Evolutionary conservation across 2,113 vertebrate genomes (phyloP).

Genomic region (Gavia stellata): DNA sequence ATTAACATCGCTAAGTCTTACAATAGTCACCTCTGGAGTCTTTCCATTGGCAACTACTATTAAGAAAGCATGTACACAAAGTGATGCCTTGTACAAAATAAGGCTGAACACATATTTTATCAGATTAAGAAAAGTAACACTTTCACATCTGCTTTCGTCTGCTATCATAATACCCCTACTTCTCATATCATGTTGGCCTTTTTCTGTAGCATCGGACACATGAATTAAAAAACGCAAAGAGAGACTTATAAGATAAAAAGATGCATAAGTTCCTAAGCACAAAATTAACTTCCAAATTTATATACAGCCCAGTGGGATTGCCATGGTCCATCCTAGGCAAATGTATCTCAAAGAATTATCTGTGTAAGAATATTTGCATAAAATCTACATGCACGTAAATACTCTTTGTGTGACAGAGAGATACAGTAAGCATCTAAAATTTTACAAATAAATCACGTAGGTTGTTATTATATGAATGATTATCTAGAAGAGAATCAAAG

Average conservation of each 20-base stretch:
- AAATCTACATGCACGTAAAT: background rate
- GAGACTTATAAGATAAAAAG: background rate
- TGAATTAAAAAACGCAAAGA: background rate
- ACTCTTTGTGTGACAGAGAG: background rate
- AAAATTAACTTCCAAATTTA: background rate
- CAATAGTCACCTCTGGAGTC: background rate
- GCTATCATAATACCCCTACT: background rate
- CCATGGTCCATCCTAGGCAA: no score
- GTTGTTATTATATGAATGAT: background rate
- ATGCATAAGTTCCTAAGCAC: background rate
- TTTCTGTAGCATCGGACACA: rapidly evolving
- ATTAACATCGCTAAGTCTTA: background rate
- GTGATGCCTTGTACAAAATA: background rate
- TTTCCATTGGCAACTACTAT: background rate
- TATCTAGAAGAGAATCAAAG: background rate
- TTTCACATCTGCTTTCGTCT: background rate
- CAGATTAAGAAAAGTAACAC: background rate
- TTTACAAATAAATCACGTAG: background rate
- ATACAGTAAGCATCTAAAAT: background rate
- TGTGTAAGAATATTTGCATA: background rate
- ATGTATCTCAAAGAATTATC: background rate
- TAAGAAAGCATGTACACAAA: background rate
- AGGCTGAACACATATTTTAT: background rate
- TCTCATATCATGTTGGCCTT: background rate
- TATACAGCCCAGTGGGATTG: no score